phyloP scores from a whole-genome alignment of 1,140 invertebrate species.

The Acromyrmex charruanus region DNA sequence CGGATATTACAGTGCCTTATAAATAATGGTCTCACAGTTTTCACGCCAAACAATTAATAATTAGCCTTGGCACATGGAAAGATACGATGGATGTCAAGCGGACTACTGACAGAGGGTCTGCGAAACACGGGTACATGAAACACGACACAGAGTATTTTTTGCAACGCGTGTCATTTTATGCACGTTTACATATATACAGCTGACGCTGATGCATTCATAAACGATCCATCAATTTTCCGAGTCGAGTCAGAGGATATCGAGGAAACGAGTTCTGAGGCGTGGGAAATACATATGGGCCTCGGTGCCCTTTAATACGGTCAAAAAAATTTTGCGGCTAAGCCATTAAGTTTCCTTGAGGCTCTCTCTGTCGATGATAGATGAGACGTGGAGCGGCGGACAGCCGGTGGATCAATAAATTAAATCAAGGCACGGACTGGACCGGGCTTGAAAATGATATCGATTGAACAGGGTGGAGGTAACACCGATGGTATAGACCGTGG shows the following conservation, averaged over 20 bases:
- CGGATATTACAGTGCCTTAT: slow-evolving; percentile 65
- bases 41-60: slow-evolving; percentile 55
- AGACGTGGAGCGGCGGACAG: slow-evolving; percentile 40
- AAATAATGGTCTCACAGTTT: slow-evolving; percentile 67
- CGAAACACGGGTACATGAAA: not conserved
- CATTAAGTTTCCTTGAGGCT: slow-evolving; percentile 33
- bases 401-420: slow-evolving; percentile 62
- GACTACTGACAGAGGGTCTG: slow-evolving; percentile 20
- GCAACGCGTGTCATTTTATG: slow-evolving; percentile 40
- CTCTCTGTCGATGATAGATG: slow-evolving; percentile 61
- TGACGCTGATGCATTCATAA: slow-evolving; percentile 25
- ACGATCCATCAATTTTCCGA: slow-evolving; percentile 62
- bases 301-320: slow-evolving; percentile 40
- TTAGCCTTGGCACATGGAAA: slow-evolving; percentile 59
- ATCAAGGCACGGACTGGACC: slow-evolving; percentile 65
- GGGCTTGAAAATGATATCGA: slow-evolving; percentile 68
- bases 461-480: slow-evolving; percentile 35
- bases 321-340: slow-evolving; percentile 41
- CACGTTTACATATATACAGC: slow-evolving; percentile 2
- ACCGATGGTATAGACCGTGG: slow-evolving; percentile 43
- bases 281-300: slow-evolving; percentile 23
- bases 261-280: slow-evolving; percentile 12
- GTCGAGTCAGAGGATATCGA: slow-evolving; percentile 19
- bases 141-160: slow-evolving; percentile 43
- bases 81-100: slow-evolving; percentile 6